phyloP scores from a whole-genome alignment of 2,113 vertebrate genomes.

The Tympanuchus pallidicinctus region DNA sequence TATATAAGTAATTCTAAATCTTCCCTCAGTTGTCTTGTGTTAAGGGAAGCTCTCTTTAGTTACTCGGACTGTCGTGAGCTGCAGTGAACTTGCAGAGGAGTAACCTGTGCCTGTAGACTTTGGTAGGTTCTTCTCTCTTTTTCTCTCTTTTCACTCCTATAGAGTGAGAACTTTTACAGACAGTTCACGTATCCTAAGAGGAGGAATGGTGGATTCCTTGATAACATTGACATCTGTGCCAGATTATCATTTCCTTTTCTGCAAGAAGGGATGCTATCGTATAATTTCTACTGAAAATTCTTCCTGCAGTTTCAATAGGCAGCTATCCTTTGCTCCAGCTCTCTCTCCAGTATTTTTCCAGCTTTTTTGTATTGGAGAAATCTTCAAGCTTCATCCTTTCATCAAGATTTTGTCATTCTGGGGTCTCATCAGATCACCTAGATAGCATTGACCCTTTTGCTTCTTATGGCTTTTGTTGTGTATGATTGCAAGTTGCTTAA shows the following conservation, averaged over 20 bases:
- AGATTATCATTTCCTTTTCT: background rate
- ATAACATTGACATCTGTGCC: fast-evolving
- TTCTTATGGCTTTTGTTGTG: background rate
- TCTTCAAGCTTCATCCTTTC: background rate
- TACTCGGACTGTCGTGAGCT: background rate
- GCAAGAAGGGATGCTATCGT: background rate
- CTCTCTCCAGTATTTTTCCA: background rate
- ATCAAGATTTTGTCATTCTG: background rate
- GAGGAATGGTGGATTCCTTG: background rate
- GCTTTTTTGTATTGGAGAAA: background rate
- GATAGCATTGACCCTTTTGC: background rate
- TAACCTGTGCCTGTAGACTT: background rate
- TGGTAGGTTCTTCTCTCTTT: background rate
- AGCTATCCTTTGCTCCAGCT: background rate
- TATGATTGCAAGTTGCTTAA: background rate
- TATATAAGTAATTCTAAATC: background rate
- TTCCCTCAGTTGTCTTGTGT: background rate
- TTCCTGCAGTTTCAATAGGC: background rate
- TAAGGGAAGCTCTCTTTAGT: background rate
- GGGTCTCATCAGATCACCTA: background rate
- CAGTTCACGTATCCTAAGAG: background rate
- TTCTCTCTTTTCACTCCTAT: background rate
- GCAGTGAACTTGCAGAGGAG: background rate
- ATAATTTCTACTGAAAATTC: background rate
- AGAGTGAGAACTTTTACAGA: background rate